Conservation (phyloP, 2,797 vertebrate genomes). For the Tympanoctomys barrerae region DNA sequence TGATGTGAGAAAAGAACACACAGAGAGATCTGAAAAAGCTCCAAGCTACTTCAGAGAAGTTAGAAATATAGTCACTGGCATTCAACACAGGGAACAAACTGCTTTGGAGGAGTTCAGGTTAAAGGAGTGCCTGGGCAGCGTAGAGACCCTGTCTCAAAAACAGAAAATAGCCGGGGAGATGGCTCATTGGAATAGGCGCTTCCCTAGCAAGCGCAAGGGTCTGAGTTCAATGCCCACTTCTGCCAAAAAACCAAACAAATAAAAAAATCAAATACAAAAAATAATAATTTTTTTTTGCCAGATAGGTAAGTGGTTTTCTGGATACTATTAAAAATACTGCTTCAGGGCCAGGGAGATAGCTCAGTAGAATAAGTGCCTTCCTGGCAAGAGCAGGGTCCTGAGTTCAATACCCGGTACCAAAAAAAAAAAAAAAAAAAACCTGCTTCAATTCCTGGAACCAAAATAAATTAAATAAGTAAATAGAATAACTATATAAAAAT, state of each 20-base stretch:
- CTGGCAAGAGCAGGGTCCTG: no score
- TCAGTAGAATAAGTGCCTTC: no score
- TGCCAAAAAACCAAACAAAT: no score
- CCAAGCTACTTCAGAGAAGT: slow-evolving; percentile 26
- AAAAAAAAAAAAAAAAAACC: no score
- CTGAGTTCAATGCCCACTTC: no score
- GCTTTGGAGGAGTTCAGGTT: background rate
- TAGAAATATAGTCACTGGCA: background rate
- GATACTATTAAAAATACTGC: slow-evolving; percentile 30
- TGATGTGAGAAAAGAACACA: background rate
- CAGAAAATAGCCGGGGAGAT: no score
- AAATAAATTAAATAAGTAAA: no score
- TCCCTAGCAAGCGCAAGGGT: no score
- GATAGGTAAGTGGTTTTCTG: background rate
- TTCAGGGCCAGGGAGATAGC: no score
- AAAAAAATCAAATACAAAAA: background rate
- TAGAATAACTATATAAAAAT: background rate
- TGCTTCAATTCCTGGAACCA: no score
- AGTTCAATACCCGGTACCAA: no score
- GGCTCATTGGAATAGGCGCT: no score
- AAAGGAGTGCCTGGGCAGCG: background rate
- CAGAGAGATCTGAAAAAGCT: slow-evolving; percentile 18
- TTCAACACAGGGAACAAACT: background rate
- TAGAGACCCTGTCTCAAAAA: background rate
- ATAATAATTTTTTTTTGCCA: background rate